Base-by-base conservation (phyloP, 1,140 invertebrate genomes). In the Argopecten irradians region DNA sequence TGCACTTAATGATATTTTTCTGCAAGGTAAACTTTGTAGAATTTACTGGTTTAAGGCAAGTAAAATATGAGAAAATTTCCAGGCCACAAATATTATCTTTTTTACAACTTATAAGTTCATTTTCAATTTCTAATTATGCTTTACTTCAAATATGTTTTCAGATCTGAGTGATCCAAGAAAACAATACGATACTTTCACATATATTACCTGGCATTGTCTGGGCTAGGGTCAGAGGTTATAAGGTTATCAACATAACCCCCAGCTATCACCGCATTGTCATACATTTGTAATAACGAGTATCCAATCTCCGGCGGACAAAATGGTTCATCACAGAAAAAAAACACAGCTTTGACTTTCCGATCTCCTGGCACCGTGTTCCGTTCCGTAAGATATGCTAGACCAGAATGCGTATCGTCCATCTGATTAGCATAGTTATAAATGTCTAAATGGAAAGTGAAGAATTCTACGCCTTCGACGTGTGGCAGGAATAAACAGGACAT, bases 211-310 rank as follows among this genome's bases (percentile, higher is more conserved):
- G 16, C 71, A 36, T 33, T 3, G 11, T 86, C 88, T 14, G 55
- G 34, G 34, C 35, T 39, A 11, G 85, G 33, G 16, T 88, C 36
- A 39, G 90, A 87, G 16, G 82, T 82, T 71, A 91, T 87, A 0
- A 92, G 83, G 84, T 92, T 91, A 36, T 92, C 91, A 16, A 92
- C 91, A 89, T 91, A 91, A 46, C 91, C 91, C 19, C 91, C 91
- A 39, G 88, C 90, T 13, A 92, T 85, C 13, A 90, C 88, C 43
- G 86, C 85, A 16, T 89, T 86, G 41, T 87, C 87, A 55, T 91
- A 91, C 28, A 90, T 82, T 35, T 91, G 83, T 84, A 91, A 83
- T 32, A 91, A 83, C 5, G 86, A 71, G 35, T 90, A 86, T 11
- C 89, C 89, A 84, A 91, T 90, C 71, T 91, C 91, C 41, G 87